A percentile compares a stretch with the other conserved stretches of the same genome.
These are phyloP conservation scores for Octopus sinensis DNA, from an alignment of 1,140 invertebrate genomes.

Conservation along the genomic window DNA sequence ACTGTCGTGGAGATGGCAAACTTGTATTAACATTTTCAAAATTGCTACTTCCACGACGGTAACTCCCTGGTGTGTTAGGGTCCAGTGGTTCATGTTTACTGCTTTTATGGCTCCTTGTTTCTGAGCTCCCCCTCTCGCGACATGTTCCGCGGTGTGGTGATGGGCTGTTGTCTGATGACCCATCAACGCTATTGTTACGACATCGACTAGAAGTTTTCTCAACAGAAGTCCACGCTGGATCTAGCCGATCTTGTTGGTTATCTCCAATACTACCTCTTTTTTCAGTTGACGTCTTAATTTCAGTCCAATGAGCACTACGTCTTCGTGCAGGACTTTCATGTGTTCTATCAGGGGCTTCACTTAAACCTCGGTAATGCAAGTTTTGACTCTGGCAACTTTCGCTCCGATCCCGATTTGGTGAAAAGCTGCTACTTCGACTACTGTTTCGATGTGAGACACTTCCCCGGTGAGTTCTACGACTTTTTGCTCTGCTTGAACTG, in stretches of 20 bases:
- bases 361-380: neutral
- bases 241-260: neutral
- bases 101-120: neutral
- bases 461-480: neutral
- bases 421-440: neutral
- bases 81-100: neutral
- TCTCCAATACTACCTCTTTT: neutral
- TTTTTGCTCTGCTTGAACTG: neutral
- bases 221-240: neutral
- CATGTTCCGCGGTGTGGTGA: neutral
- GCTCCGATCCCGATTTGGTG: neutral
- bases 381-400: neutral
- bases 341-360: neutral
- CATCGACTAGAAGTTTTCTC: neutral
- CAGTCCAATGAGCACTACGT: no score
- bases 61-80: neutral
- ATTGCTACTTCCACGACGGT: slow-evolving; percentile 1
- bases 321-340: no score
- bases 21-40: neutral
- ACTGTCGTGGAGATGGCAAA: neutral
- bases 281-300: neutral
- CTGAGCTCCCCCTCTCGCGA: neutral
- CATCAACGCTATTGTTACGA: neutral
- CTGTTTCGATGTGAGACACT: neutral
- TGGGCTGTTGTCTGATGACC: slow-evolving; percentile 3